Conservation (phyloP, 1,140 invertebrate genomes). For the Anoplophora glabripennis region DNA sequence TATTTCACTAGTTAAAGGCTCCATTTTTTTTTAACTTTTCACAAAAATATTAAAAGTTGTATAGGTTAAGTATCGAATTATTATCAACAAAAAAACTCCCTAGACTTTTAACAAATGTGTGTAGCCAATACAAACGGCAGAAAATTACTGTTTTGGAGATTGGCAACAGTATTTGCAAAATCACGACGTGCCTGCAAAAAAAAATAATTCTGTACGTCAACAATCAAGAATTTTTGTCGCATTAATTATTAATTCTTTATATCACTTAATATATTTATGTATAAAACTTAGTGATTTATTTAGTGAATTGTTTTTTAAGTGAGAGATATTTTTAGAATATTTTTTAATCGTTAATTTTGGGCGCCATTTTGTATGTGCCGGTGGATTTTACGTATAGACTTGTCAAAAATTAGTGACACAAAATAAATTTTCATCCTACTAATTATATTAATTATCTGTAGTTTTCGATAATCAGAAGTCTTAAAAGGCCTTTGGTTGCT, state of each 20-base stretch:
- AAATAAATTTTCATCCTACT: conserved; percentile 17
- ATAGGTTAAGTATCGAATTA: too few relatives aligned
- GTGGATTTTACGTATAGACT: conserved; percentile 40
- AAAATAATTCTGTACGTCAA: conserved; percentile 46
- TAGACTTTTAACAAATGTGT: too few relatives aligned
- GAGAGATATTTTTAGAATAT: conserved; percentile 34
- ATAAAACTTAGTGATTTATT: conserved; percentile 9
- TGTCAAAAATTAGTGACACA: conserved; percentile 36
- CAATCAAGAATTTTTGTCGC: conserved; percentile 40
- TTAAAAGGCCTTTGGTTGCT: background rate
- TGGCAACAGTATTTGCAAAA: conserved; percentile 41
- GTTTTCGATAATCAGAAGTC: conserved; percentile 3
- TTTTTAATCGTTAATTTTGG: conserved; percentile 43
- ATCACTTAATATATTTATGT: conserved; percentile 20
- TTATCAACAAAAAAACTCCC: too few relatives aligned
- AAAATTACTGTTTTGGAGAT: conserved; percentile 2
- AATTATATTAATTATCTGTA: conserved; percentile 12
- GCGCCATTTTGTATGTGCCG: conserved; percentile 49
- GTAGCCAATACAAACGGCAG: too few relatives aligned
- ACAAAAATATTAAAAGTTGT: too few relatives aligned
- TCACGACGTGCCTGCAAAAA: conserved; percentile 46
- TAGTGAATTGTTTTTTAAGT: conserved; percentile 8
- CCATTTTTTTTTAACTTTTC: too few relatives aligned
- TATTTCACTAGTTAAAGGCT: too few relatives aligned
- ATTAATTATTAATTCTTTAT: conserved; percentile 29